Percentiles rank a stretch among this genome's conserved stretches.
Evolutionary conservation across 1,140 invertebrate genomes (phyloP).

Genomic region (Globodera rostochiensis): DNA sequence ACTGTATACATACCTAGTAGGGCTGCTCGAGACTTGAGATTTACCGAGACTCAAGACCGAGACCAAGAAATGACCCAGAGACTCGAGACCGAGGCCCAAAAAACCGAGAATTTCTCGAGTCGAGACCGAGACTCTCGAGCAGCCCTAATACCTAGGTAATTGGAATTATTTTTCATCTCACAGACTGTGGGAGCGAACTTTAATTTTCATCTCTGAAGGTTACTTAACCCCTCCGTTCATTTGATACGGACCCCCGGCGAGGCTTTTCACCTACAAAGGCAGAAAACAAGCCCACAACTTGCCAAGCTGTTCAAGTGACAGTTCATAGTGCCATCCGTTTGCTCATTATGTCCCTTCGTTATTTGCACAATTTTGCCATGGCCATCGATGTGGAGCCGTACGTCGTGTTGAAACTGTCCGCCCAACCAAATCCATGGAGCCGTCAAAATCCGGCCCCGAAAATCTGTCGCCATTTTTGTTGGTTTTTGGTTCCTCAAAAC

Average conservation of each 20-base stretch:
- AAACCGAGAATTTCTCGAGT: neutral
- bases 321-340: neutral
- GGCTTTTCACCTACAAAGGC: no score
- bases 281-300: neutral
- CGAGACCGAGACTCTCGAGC: neutral
- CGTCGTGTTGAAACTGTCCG: slow-evolving; percentile 21
- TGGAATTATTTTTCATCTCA: neutral
- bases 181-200: no score
- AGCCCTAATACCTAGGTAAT: no score
- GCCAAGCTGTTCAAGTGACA: neutral
- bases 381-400: slow-evolving; percentile 11
- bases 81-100: neutral
- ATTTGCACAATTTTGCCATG: slow-evolving; percentile 32
- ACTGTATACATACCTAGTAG: no score
- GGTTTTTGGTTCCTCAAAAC: no score
- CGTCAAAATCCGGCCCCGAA: slow-evolving; percentile 24
- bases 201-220: no score
- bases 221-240: no score
- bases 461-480: slow-evolving; percentile 20
- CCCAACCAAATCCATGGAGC: slow-evolving; percentile 34
- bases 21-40: no score
- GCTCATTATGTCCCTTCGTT: neutral
- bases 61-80: no score
- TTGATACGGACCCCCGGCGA: no score
- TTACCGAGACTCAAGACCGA: no score